These are phyloP conservation scores for Hippocampus zosterae DNA, from an alignment of 2,113 vertebrate species.

Conservation along the genomic window DNA sequence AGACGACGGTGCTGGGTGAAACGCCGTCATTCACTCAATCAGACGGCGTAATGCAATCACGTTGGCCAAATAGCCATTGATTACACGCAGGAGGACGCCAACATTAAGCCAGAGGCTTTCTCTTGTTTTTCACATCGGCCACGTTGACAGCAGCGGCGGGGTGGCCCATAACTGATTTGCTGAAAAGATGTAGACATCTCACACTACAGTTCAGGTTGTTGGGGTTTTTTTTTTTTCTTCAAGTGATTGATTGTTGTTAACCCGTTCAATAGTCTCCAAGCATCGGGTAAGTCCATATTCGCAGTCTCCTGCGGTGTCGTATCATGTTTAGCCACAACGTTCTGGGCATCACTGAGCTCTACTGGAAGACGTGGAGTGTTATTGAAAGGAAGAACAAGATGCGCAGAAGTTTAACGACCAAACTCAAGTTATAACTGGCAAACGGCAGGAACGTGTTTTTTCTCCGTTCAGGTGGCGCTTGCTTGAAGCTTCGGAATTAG, in stretches of 20 bases:
- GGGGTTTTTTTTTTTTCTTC: no score
- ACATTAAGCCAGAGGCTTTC: background rate
- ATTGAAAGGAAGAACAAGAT: background rate
- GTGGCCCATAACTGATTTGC: background rate
- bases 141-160: background rate
- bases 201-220: no score
- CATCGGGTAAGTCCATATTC: no score
- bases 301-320: background rate
- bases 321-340: background rate
- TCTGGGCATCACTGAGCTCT: background rate
- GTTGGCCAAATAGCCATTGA: constrained; percentile 37
- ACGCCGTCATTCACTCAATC: constrained; percentile 3
- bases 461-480: no score
- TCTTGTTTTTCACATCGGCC: background rate
- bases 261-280: no score
- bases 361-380: background rate
- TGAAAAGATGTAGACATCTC: no score
- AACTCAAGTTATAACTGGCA: no score
- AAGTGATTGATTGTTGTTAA: no score
- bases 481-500: no score
- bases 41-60: constrained; percentile 32
- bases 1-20: background rate
- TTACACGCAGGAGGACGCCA: constrained; percentile 7
- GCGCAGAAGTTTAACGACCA: no score
- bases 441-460: no score